Evolutionary conservation across 2,888 invertebrate genomes (phyloP), one percentile per base, ranked within the genome.

Genomic region (Opisthograptis luteolata): DNA sequence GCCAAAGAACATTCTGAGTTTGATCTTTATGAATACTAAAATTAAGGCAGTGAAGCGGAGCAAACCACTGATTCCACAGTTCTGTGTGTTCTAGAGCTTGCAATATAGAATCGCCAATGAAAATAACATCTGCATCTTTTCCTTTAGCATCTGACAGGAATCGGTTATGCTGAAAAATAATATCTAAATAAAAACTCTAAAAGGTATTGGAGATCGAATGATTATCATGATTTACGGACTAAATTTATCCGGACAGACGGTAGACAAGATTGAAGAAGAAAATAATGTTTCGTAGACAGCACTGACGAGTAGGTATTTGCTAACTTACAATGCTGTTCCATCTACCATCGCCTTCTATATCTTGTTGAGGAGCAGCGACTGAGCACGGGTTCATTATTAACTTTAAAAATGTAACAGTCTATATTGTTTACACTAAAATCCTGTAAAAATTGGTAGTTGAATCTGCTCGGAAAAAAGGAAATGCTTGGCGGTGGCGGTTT

Each of bases 71-170:
- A 76, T 96, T 95, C 97, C 97, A 98, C 36, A 96, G 93, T 85
- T 96, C 95, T 10, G 96, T 95, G 67, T 96, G 95, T 72, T 95
- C 94, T 66, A 98, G 84, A 35, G 96, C 94, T 84, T 96, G 95
- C 51, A 98, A 90, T 62, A 97, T 93, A 32, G 97, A 97, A 84
- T 98, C 98, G 0, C 98, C 98, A 58, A 98, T 93, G 70, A 98
- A 96, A 64, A 98, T 93, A 19, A 98, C 97, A 80, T 98, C 98
- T 8, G 97, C 97, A 84, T 98, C 98, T 84, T 96, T 95, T 68
- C 96, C 97, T 76, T 95, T 94, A 4, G 96, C 95, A 80, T 97
- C 96, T 7, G 93, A 93, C 46, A 97, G 91, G 84, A 97, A 97
- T 66, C 96, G 92, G 68, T 96, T 94, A 79, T 98, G 98, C 96